Evolutionary conservation across 2,888 invertebrate genomes (phyloP), one percentile per base, ranked within the genome.

Genomic region (Tinea semifulvella): DNA sequence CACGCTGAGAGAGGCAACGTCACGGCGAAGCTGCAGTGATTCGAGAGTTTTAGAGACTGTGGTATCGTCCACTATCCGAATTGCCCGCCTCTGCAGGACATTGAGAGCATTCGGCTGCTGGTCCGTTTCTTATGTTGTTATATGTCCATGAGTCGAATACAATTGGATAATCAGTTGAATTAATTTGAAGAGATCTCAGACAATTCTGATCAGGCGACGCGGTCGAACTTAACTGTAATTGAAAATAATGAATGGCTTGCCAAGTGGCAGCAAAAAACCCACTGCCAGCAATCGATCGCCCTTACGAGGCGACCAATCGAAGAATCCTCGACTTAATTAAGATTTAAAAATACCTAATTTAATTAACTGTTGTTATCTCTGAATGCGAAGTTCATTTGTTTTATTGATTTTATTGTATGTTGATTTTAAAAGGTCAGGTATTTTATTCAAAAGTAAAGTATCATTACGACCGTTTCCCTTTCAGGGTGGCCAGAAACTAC

Each of bases 151-250:
- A n/a, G n/a, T 60, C 61, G 13, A 66, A 72, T 65, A 65, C 65
- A 75, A 76, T 77, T 73, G 76, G 69, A 68, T 70, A 68, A 75
- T 75, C 73, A 73, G 70, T 71, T 68, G 65, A 70, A 71, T 76
- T 75, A 74, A 75, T 74, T 74, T 68, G 63, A 69, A 62, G 55
- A 58, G 58, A 67, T 66, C 61, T 17, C n/a, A 20, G 25, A 43
- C 43, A 40, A 40, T 22, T 22, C 40, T 36, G 36, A 36, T 36
- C 36, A 36, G 36, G 36, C 36, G 36, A 18, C 36, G 18, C 17
- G 36, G 18, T 2, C 40, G 11, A 22, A 40, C 8, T 20, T 22
- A 13, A 40, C 40, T 13, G 22, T 40, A 40, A 40, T 40, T 40
- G 40, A 20, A 36, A 40, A 40, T 40, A 40, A 40, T 40, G 14